Base-by-base conservation (phyloP, 2,888 invertebrate species). In the Pachydiplax longipennis region DNA sequence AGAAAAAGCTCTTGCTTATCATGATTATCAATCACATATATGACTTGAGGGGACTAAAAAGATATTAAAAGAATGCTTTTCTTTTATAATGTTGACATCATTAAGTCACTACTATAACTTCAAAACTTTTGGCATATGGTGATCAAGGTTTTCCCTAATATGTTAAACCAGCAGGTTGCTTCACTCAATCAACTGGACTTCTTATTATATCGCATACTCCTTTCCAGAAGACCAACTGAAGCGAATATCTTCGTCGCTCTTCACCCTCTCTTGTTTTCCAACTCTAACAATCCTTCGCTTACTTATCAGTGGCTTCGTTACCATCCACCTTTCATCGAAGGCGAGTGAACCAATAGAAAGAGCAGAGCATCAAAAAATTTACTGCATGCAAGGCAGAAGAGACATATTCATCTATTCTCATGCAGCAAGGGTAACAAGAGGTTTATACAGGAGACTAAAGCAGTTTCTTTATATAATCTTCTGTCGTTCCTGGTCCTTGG, bases 331-430 rank as follows among this genome's bases (percentile, higher is more conserved):
- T 35, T 22, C 87, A 37, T 61, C 87, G 87, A 87, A 87, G 87
- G 87, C 25, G 87, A 87, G 87, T 87, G 87, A 87, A 35, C 53
- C 87, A 61, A 65, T 40, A 87, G 87, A 87, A 87, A 87, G 87
- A 87, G 87, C 31, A 87, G 87, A 87, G 87, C 87, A 35, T 61
- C 22, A 18, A 58, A 61, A 65, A 22, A 35, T 10, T 73, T 61
- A 22, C 37, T n/a, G 12, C 25, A 37, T 65, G n/a, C 10, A 31
- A 73, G 25, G 73, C 12, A 31, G 25, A 73, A 73, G 44, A 31
- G 25, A 73, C 8, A 31, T 73, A 73, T 73, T 73, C 25, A 73
- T 25, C 25, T 73, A 31, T 31, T 73, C 73, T 73, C 73, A 73
- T 73, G 73, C 31, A 31, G 73, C 25, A 73, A 6, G 22, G 31